Conservation (phyloP, 2,797 vertebrate species). For the Uromys caudimaculatus region DNA sequence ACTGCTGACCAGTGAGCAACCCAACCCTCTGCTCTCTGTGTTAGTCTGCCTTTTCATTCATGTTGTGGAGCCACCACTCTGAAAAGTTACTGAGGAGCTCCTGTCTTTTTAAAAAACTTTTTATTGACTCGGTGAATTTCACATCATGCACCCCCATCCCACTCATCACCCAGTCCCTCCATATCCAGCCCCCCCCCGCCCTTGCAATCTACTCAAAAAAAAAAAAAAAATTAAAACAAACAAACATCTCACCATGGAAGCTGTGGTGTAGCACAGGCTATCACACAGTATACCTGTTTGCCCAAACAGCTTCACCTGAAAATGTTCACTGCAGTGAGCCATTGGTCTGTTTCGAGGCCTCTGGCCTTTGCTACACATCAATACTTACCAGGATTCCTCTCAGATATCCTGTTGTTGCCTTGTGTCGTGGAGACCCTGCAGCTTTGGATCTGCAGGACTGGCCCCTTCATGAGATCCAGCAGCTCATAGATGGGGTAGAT, state of each 20-base stretch:
- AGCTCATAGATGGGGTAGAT: not conserved
- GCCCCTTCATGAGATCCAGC: not conserved
- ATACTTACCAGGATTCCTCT: not conserved
- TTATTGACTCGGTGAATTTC: too few species aligned
- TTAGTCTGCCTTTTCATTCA: not conserved
- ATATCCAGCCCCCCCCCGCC: not conserved
- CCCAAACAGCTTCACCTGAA: not conserved
- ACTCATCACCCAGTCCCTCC: not conserved
- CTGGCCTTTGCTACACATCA: not conserved
- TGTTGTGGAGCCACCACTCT: not conserved
- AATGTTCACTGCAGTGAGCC: too few species aligned
- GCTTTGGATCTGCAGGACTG: not conserved
- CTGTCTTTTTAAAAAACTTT: not conserved
- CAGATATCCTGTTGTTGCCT: not conserved
- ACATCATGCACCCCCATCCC: too few species aligned
- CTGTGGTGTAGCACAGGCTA: not conserved
- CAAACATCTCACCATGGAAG: not conserved
- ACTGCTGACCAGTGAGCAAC: not conserved
- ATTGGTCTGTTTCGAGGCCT: not conserved
- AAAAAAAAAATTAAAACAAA: not conserved
- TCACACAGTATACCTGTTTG: not conserved
- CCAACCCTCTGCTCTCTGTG: not conserved
- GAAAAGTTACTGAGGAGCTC: not conserved
- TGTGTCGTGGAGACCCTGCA: not conserved
- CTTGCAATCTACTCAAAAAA: not conserved